Conservation (phyloP, 2,797 vertebrate genomes). For the Petrocephalus schoutedeni region DNA sequence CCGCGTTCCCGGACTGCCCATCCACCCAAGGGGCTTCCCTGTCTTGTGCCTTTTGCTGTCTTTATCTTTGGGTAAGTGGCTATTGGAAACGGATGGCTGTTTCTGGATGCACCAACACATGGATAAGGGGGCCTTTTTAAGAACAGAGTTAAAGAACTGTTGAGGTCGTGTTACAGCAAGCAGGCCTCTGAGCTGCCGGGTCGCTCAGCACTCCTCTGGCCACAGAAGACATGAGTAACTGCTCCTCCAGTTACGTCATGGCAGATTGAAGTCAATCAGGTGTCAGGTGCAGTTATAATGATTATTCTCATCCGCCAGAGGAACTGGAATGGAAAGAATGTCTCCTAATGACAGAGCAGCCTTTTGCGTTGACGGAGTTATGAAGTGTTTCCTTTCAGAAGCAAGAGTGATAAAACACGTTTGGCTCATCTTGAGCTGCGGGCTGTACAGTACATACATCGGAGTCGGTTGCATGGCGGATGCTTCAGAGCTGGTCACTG, state of each 20-base stretch:
- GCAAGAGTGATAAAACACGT: background rate
- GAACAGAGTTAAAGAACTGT: background rate
- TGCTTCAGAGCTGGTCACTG: background rate
- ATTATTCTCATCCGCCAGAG: background rate
- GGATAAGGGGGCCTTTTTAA: background rate
- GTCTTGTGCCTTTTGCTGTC: background rate
- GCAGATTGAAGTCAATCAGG: background rate
- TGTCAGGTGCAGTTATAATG: background rate
- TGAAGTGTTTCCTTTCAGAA: background rate
- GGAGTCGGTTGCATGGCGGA: background rate
- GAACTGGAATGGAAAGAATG: background rate
- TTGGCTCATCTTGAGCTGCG: background rate
- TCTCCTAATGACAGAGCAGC: conserved; percentile 8
- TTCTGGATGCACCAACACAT: background rate
- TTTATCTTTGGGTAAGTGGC: background rate
- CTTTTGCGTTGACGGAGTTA: background rate
- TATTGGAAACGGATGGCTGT: background rate
- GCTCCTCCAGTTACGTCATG: background rate
- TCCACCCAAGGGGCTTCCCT: background rate
- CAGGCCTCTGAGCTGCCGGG: background rate
- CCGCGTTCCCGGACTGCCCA: background rate
- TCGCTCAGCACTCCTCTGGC: background rate
- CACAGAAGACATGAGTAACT: background rate
- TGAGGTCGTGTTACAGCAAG: background rate
- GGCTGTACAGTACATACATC: background rate